Evolutionary conservation across 1,140 invertebrate genomes (phyloP), one percentile per base, ranked within the genome.

Genomic region (Pseudoatta argentina): DNA sequence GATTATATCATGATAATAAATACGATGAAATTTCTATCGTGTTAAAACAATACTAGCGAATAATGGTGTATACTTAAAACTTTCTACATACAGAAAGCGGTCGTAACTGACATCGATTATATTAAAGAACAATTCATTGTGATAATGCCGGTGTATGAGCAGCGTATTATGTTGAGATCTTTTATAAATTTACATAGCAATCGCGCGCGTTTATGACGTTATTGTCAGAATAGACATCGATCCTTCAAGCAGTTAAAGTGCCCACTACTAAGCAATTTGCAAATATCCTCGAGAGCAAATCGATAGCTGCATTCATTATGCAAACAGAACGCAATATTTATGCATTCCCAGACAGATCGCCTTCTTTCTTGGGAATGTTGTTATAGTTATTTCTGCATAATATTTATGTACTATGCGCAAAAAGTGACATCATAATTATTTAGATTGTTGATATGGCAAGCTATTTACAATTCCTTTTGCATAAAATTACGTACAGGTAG

Each of bases 211-310:
- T 73, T 53, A 18, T 8, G 5, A 44, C 3, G 21, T 73, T 72
- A 73, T 73, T 82, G 59, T 48, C 24, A 83, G 55, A 83, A n/a
- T 4, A 16, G 21, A 14, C 55, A 24, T 51, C 61, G 64, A 81
- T 57, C n/a, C 24, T 51, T 48, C 3, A n/a, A 5, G 2, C 27
- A 18, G 34, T 44, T 39, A 44, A 81, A 59, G 18, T 59, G n/a
- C 3, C n/a, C 55, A 59, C n/a, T 72, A 59, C 24, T 59, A 30
- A 83, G 24, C 34, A 83, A 73, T 75, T 82, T 75, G 24, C 55
- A 83, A 75, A 75, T 27, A 73, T 48, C 4, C 67, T 72, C 53
- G 18, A 73, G 3, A 21, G 0, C 8, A 3, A 81, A 72, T 82
- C 53, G 39, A 82, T 72, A 57, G 2, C 34, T 44, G 27, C 24